Percentiles rank a stretch among this genome's conserved stretches.
Conservation (phyloP, 2,113 vertebrate genomes). For the Budorcas taxicolor region DNA sequence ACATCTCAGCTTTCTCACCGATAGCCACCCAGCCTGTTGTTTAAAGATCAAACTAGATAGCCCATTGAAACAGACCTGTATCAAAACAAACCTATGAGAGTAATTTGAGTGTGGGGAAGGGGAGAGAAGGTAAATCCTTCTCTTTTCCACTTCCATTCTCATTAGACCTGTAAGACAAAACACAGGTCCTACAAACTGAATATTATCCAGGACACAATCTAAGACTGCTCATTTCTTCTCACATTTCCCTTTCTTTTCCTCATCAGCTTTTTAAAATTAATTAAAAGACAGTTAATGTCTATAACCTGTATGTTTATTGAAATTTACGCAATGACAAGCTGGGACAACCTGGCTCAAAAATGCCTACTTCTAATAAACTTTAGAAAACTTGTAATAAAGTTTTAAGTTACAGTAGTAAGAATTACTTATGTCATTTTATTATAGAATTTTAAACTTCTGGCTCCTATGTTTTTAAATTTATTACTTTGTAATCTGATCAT, state of each 20-base stretch:
- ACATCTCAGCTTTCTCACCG: neutral
- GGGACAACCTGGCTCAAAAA: neutral
- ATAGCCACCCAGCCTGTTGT: neutral
- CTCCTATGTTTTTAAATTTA: neutral
- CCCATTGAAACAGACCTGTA: neutral
- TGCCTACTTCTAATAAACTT: neutral
- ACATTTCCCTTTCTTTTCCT: neutral
- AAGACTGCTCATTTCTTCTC: neutral
- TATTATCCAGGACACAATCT: neutral
- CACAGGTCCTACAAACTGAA: neutral
- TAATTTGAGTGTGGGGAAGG: neutral
- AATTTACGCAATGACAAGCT: neutral
- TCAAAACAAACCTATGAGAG: neutral
- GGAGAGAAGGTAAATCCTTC: neutral
- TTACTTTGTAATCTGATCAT: neutral
- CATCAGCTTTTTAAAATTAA: slow-evolving; percentile 23
- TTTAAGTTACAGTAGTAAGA: neutral
- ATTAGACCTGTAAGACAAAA: neutral
- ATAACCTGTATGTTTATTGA: neutral
- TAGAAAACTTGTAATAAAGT: slow-evolving; percentile 2
- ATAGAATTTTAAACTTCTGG: neutral
- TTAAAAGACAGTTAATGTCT: neutral
- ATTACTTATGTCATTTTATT: neutral
- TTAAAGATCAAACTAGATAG: neutral
- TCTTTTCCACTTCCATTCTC: neutral